Evolutionary conservation across 2,113 vertebrate genomes (phyloP).

Genomic region (Oryzias curvinotus): DNA sequence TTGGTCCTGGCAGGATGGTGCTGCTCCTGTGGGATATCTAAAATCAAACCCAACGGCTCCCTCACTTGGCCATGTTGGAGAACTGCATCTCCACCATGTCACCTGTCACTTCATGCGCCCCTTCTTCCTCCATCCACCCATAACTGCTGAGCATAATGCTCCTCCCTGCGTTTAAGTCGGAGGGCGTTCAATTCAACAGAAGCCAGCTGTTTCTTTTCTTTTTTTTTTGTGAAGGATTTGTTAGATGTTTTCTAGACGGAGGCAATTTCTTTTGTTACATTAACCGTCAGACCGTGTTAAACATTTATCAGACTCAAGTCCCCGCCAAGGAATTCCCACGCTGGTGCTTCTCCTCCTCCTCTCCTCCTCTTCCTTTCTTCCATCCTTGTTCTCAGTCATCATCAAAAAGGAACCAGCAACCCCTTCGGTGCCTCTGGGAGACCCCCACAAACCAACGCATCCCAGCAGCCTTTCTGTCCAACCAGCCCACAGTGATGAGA

Average conservation of each 20-base stretch:
- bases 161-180: conserved; percentile 8
- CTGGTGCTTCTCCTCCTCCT: conserved; percentile 46
- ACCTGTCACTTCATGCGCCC: background rate
- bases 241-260: conserved; percentile 54
- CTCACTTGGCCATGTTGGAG: conserved; percentile 39
- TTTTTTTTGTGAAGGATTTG: conserved; percentile 29
- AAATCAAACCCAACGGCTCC: conserved; percentile 70
- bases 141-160: background rate
- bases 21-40: conserved; percentile 60
- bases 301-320: conserved; percentile 60
- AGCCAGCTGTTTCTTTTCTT: too few relatives aligned
- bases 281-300: conserved; percentile 57
- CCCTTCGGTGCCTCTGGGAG: conserved; percentile 17
- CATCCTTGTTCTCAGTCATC: conserved; percentile 41
- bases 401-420: conserved; percentile 50
- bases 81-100: conserved; percentile 27
- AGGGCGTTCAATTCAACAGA: too few relatives aligned
- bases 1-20: conserved; percentile 55
- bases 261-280: conserved; percentile 55
- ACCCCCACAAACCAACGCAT: conserved; percentile 17
- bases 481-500: conserved; percentile 31
- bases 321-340: conserved; percentile 53
- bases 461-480: conserved; percentile 34
- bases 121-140: conserved; percentile 1
- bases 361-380: conserved; percentile 21